A percentile compares a stretch with the other conserved stretches of the same genome.
Conservation (phyloP, 1,140 invertebrate species). For the Oscheius sp. region DNA sequence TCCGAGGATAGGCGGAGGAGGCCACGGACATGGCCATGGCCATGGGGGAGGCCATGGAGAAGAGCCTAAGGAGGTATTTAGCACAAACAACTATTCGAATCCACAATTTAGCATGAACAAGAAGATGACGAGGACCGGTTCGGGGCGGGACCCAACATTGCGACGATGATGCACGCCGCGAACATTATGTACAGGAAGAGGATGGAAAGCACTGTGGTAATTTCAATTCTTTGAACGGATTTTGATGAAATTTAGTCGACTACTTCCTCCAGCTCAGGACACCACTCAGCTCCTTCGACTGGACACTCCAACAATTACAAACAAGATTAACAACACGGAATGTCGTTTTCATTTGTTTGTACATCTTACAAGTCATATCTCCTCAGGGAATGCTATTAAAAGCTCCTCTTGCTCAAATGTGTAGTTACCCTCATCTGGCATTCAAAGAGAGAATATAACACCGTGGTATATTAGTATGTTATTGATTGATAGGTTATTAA, state of each 20-base stretch:
- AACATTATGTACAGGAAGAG: constrained; percentile 23
- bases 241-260: not conserved
- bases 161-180: constrained; percentile 20
- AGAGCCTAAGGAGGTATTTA: not conserved
- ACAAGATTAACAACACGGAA: too few relatives aligned
- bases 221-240: not conserved
- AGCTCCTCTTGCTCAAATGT: too few relatives aligned
- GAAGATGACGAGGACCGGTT: not conserved
- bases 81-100: not conserved
- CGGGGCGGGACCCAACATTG: constrained; percentile 1
- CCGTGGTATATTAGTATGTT: too few relatives aligned
- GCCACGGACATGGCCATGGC: constrained; percentile 18
- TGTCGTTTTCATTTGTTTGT: too few relatives aligned
- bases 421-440: too few relatives aligned
- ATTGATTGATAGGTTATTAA: too few relatives aligned
- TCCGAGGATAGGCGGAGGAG: constrained; percentile 8
- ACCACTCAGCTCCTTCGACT: not conserved
- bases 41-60: constrained; percentile 11
- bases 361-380: too few relatives aligned
- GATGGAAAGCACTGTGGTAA: not conserved
- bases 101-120: not conserved
- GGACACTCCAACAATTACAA: not conserved
- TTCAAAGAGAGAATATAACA: too few relatives aligned
- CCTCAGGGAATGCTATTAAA: too few relatives aligned
- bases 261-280: not conserved